phyloP scores from a whole-genome alignment of 2,797 vertebrate genomes.

The Anguilla megastoma region DNA sequence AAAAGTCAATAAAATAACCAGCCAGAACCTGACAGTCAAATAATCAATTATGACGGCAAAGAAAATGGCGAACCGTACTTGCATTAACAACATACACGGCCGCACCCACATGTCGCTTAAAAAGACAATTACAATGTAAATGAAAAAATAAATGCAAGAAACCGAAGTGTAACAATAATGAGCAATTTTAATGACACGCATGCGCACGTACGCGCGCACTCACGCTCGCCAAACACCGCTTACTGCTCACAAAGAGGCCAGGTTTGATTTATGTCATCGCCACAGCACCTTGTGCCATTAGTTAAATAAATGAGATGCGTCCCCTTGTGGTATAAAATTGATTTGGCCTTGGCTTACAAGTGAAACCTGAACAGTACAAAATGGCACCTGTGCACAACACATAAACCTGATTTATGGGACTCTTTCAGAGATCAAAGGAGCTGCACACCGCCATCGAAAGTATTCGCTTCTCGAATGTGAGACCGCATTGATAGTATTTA shows the following conservation, averaged over 20 bases:
- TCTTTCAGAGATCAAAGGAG: conserved; percentile 19
- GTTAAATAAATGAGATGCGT: conserved; percentile 11
- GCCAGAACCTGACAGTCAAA: background rate
- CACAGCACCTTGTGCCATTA: conserved; percentile 15
- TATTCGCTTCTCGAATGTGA: background rate
- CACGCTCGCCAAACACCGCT: background rate
- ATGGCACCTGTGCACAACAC: conserved; percentile 21
- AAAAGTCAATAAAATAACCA: conserved; percentile 33
- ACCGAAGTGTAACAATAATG: conserved; percentile 23
- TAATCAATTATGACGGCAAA: background rate
- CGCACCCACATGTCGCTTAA: background rate
- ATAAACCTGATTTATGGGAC: conserved; percentile 14
- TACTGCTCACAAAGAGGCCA: background rate
- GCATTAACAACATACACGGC: background rate
- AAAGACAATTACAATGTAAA: conserved; percentile 3
- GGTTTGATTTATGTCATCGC: conserved; percentile 5
- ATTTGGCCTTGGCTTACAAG: background rate
- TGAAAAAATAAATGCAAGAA: background rate
- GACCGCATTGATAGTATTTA: conserved; percentile 3
- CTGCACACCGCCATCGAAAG: background rate
- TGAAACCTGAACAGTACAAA: conserved; percentile 20
- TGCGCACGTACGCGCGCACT: background rate
- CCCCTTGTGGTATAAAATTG: conserved; percentile 12
- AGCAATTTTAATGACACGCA: background rate
- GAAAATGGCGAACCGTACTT: conserved; percentile 2